Evolutionary conservation across 2,797 vertebrate species (phyloP), one percentile per base, ranked within the genome.

Genomic region (Aselliscus stoliczkanus): DNA sequence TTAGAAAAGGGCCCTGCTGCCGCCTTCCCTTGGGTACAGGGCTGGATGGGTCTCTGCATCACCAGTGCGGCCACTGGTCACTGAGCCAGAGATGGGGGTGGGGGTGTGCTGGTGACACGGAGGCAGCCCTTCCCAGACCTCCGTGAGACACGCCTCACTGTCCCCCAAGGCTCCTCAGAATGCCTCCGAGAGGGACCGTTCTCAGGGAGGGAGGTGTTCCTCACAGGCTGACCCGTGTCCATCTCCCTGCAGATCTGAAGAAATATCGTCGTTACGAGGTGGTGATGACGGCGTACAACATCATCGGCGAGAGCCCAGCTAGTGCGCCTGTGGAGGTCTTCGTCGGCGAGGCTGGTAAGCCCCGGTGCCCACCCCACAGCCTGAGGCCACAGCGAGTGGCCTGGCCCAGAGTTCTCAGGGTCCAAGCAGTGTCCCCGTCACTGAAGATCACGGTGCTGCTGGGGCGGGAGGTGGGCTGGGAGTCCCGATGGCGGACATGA

Each of bases 221-320:
- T 4, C 11, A 2, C 34, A 13, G 4, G 21, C 89, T 94, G 56
- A 94, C 18, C 2, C 39, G 0, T 20, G 18, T 10, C 20, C 15
- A 14, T 5, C 21, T 37, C 93, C 42, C 97, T 96, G 56, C 96
- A 99, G 99, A 99, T 82, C 97, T 99, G 69, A 99, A 99, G 98
- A 99, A 99, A 96, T 99, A 99, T 98, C 99, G 98, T 93, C 98
- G 98, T 93, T 99, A 99, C 17, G 99, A 99, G 97, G 99, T 99
- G 34, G 97, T 99, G 13, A 99, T 99, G 99, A 99, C 99, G 0
- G 99, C 99, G 62, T 99, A 99, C 97, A 99, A 99, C 52, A 98
- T 99, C 73, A 98, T 99, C 0, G 99, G 99, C 0, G 99, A 99
- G 98, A 99, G 99, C 96, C 99, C 99, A 0, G 98, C 99, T 87